Evolutionary conservation across 2,113 vertebrate genomes (phyloP).

Genomic region (Gnathonemus longibarbis): DNA sequence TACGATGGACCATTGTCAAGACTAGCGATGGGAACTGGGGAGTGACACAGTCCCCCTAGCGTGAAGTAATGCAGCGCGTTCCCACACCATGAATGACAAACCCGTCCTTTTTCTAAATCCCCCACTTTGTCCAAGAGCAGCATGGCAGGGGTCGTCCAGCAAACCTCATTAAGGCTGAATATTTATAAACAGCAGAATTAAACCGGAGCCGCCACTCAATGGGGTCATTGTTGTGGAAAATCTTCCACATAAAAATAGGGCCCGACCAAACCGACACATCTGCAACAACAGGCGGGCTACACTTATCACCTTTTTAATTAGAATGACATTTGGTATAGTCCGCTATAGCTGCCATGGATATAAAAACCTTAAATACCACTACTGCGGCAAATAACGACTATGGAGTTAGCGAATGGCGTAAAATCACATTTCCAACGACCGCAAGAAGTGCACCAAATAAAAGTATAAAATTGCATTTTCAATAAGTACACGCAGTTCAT

Average conservation of each 20-base stretch:
- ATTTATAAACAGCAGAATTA: slow-evolving; percentile 79
- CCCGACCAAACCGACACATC: slow-evolving; percentile 8
- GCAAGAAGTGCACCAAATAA: not conserved
- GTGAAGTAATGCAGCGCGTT: slow-evolving; percentile 71
- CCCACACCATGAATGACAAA: slow-evolving; percentile 73
- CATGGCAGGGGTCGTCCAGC: slow-evolving; percentile 66
- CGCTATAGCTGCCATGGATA: not conserved
- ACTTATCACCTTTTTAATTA: not conserved
- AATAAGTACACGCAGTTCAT: not conserved
- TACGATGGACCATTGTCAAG: not conserved
- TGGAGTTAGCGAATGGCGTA: no score
- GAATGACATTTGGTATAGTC: not conserved
- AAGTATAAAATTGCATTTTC: not conserved
- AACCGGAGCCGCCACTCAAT: slow-evolving; percentile 64
- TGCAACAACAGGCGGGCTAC: not conserved
- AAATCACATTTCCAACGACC: no score
- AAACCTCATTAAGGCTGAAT: slow-evolving; percentile 78
- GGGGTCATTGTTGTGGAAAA: slow-evolving; percentile 27
- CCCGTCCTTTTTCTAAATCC: slow-evolving; percentile 50
- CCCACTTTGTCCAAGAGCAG: slow-evolving; percentile 68
- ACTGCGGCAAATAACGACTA: not conserved
- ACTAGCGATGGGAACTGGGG: not conserved
- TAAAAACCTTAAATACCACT: not conserved
- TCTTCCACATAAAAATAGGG: slow-evolving; percentile 17
- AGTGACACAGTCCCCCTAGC: slow-evolving; percentile 36